Base-by-base conservation (phyloP, 2,797 vertebrate species). In the Scomberomorus guttatus region DNA sequence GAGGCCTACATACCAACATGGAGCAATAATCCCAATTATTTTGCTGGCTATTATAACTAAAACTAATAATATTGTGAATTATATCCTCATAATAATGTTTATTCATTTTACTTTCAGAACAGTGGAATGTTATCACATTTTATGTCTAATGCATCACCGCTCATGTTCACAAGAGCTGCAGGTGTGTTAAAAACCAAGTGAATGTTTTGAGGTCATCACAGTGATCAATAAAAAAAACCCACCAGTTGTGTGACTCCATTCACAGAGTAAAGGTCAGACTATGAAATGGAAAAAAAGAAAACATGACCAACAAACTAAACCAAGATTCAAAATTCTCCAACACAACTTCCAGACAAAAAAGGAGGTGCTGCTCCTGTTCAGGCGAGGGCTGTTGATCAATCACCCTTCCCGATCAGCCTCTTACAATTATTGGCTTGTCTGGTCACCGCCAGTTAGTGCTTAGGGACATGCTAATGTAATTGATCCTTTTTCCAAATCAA, bases 401-500 rank as follows among this genome's bases (percentile, higher is more conserved):
- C 87, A 77, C 46, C 22, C 32, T 48, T 54, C 20, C 15, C 29
- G 80, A 88, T 91, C 87, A 76, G 87, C 90, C 59, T 32, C 37
- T 75, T 59, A 75, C 83, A 69, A 86, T 85, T 86, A 87, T 48
- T 56, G 83, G 77, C 69, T 79, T 87, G 83, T 89, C 87, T 87
- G 83, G 82, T 82, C 77, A 73, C 77, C 71, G 72, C 62, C 77
- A 68, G 77, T 76, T 77, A 85, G 62, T 58, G 82, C 82, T 88
- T 76, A 55, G 61, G 74, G 83, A 85, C 80, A 84, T 82, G 77
- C 75, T 86, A 80, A 89, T 72, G 80, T 62, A 56, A 90, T 83
- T 75, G 79, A 90, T 86, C 64, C 1, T 6, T 11, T 69, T 10
- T 37, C 18, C 65, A 62, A 63, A 92, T 91, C 90, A 89, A 89